phyloP scores from a whole-genome alignment of 2,113 vertebrate species.

The Clarias batrachus region DNA sequence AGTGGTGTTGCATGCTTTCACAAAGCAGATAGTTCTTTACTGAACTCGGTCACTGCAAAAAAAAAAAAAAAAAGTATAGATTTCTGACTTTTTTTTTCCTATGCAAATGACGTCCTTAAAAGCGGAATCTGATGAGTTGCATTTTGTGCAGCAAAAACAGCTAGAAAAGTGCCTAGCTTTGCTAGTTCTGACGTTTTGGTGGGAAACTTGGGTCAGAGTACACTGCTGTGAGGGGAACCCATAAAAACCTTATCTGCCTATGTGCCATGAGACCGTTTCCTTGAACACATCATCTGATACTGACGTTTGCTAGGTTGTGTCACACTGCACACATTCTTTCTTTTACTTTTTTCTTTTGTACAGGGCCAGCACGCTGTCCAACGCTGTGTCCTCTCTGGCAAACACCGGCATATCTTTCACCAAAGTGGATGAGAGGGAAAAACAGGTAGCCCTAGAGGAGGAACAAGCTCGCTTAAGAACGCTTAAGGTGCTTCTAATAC shows the following conservation, averaged over 20 bases:
- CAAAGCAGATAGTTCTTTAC: not conserved
- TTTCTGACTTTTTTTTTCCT: not conserved
- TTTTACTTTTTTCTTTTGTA: conserved; percentile 21
- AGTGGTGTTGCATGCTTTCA: not conserved
- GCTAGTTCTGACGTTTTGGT: not conserved
- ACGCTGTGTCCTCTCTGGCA: conserved; percentile 90
- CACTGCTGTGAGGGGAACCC: not conserved
- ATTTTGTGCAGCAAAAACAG: not conserved
- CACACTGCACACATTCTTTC: not conserved
- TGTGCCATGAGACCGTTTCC: not conserved
- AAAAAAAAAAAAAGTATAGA: not conserved
- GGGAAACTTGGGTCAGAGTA: conserved; percentile 18
- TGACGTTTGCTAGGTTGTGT: conserved; percentile 17
- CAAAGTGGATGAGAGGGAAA: conserved; percentile 95
- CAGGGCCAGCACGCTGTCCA: conserved; percentile 93
- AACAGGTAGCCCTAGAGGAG: conserved; percentile 90
- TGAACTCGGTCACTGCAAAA: not conserved
- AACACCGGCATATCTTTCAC: conserved; percentile 93
- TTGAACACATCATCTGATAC: not conserved
- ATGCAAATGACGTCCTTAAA: not conserved
- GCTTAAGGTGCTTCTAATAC: conserved; percentile 79
- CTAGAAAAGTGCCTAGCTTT: conserved; percentile 10
- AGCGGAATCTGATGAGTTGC: conserved; percentile 22
- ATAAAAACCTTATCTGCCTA: not conserved
- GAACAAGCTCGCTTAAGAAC: conserved; percentile 90